Evolutionary conservation across 1,140 invertebrate genomes (phyloP).

Genomic region (Anadara kagoshimensis): DNA sequence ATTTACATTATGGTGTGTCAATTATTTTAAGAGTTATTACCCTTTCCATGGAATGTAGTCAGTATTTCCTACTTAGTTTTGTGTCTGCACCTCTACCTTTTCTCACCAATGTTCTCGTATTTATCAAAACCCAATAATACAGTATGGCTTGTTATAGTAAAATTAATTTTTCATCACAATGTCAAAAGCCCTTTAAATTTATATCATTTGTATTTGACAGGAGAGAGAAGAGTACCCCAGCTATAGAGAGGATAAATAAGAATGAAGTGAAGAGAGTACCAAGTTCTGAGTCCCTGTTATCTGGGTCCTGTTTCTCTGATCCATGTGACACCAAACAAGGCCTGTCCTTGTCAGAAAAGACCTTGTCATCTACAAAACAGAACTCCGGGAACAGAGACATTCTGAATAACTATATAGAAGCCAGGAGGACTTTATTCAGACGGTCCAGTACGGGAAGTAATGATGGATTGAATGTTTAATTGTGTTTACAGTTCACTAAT

Average conservation of each 20-base stretch:
- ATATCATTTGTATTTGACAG: neutral
- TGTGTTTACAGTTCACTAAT: neutral
- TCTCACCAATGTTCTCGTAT: too few species aligned
- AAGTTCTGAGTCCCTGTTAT: constrained; percentile 14
- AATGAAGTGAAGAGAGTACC: constrained; percentile 5
- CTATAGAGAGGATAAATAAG: neutral
- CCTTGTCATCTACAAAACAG: neutral
- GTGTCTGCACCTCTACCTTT: too few species aligned
- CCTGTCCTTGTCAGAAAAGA: neutral
- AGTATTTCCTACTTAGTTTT: too few species aligned
- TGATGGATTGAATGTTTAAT: constrained; percentile 26
- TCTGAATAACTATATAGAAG: neutral
- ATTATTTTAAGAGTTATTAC: too few species aligned
- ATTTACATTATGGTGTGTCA: too few species aligned
- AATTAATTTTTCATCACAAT: neutral
- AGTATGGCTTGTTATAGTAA: too few species aligned
- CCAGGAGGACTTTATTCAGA: constrained; percentile 12
- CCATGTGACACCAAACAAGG: constrained; percentile 3
- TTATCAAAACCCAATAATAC: too few species aligned
- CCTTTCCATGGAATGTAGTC: too few species aligned
- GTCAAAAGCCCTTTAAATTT: neutral
- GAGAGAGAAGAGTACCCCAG: constrained; percentile 13
- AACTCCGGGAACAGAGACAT: neutral
- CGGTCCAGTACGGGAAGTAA: constrained; percentile 39
- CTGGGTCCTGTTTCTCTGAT: constrained; percentile 15